phyloP scores from a whole-genome alignment of 2,113 vertebrate species.

The Cryptotis parvus region DNA sequence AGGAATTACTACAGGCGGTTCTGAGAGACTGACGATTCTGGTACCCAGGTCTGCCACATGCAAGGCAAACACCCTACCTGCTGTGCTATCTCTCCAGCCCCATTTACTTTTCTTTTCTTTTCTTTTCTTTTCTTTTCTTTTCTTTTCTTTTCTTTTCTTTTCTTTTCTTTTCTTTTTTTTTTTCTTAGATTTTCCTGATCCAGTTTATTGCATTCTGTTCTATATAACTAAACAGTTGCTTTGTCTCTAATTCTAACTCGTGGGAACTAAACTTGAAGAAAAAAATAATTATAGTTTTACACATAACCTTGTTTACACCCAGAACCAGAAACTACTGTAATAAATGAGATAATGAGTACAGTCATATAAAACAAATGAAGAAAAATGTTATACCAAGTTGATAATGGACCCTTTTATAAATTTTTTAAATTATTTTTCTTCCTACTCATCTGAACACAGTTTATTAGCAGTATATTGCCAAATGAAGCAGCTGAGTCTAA shows the following conservation, averaged over 20 bases:
- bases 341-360: slow-evolving; percentile 84
- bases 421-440: slow-evolving; percentile 82
- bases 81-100: no score
- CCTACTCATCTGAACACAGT: slow-evolving; percentile 77
- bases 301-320: slow-evolving; percentile 71
- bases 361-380: slow-evolving; percentile 85
- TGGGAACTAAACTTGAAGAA: slow-evolving; percentile 62
- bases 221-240: slow-evolving; percentile 57
- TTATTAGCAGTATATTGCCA: slow-evolving; percentile 82
- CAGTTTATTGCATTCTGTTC: slow-evolving; percentile 43
- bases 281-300: slow-evolving; percentile 79
- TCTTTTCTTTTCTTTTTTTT: slow-evolving; percentile 14
- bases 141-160: neutral
- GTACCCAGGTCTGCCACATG: no score
- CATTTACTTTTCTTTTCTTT: no score
- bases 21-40: no score
- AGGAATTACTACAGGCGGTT: no score
- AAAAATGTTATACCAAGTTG: slow-evolving; percentile 79
- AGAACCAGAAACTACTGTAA: slow-evolving; percentile 78
- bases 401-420: slow-evolving; percentile 81
- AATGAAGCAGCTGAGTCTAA: slow-evolving; percentile 80
- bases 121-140: slow-evolving; percentile 2
- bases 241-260: slow-evolving; percentile 59
- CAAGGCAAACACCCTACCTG: no score
- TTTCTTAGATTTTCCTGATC: neutral